Conservation (phyloP, 1,140 invertebrate genomes). For the Artemia franciscana region DNA sequence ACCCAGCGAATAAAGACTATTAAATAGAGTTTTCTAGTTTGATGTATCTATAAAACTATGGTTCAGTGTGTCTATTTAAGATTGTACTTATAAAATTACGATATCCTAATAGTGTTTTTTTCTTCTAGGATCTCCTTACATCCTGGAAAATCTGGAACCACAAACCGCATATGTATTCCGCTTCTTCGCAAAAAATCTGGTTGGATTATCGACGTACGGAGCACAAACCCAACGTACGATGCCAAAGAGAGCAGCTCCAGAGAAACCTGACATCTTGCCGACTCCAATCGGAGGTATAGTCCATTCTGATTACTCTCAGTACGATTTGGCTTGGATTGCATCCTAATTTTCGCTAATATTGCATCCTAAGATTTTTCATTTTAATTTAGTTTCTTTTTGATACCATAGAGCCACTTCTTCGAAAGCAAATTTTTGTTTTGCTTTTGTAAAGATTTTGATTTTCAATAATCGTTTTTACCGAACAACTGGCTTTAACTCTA, state of each 20-base stretch:
- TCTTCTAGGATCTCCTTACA: slow-evolving; percentile 25
- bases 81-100: no score
- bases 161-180: slow-evolving; percentile 56
- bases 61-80: slow-evolving; percentile 3
- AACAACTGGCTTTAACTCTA: no score
- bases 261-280: slow-evolving; percentile 27
- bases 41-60: slow-evolving; percentile 1
- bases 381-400: no score
- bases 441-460: no score
- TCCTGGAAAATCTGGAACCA: slow-evolving; percentile 52
- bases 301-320: slow-evolving; percentile 37
- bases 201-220: slow-evolving; percentile 28
- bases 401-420: no score
- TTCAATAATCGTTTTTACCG: no score
- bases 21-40: no score
- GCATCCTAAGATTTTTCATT: no score
- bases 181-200: slow-evolving; percentile 59
- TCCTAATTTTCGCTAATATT: no score
- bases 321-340: slow-evolving; percentile 58
- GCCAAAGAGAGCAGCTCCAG: slow-evolving; percentile 25
- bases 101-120: no score
- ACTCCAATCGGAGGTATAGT: slow-evolving; percentile 15
- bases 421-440: no score
- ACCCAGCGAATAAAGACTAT: slow-evolving; percentile 1
- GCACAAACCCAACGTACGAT: slow-evolving; percentile 23